Conservation (phyloP, 2,888 invertebrate species). For the Nineta flava region DNA sequence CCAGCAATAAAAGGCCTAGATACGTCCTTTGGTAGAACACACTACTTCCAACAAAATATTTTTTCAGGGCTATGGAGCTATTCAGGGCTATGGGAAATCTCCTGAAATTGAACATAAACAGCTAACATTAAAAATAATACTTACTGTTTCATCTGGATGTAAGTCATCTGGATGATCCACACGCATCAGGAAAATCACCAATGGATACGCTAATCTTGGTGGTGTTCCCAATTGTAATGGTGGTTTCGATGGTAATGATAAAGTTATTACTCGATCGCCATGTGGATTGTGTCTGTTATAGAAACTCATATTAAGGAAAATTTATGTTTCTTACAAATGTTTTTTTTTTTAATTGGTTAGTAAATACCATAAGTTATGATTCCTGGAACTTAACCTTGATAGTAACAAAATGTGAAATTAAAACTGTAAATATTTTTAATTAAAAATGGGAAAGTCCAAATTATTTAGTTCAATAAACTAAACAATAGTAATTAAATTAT, state of each 20-base stretch:
- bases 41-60: no score
- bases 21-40: no score
- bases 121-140: conserved; percentile 14
- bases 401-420: not conserved
- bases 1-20: no score
- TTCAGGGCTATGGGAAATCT: no score
- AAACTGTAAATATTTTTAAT: no score
- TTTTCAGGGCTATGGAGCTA: no score
- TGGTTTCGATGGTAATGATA: conserved; percentile 40
- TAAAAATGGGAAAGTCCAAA: no score
- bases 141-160: conserved; percentile 65
- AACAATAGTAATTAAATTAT: no score
- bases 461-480: no score
- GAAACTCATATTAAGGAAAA: not conserved
- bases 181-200: conserved; percentile 57
- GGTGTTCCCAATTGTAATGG: conserved; percentile 53
- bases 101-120: no score
- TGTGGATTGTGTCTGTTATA: conserved; percentile 33
- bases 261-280: conserved; percentile 43
- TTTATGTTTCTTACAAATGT: not conserved
- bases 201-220: conserved; percentile 58
- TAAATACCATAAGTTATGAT: not conserved
- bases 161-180: conserved; percentile 40
- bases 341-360: no score
- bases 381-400: not conserved